phyloP scores from a whole-genome alignment of 1,140 invertebrate genomes.

The Heliconius congener region DNA sequence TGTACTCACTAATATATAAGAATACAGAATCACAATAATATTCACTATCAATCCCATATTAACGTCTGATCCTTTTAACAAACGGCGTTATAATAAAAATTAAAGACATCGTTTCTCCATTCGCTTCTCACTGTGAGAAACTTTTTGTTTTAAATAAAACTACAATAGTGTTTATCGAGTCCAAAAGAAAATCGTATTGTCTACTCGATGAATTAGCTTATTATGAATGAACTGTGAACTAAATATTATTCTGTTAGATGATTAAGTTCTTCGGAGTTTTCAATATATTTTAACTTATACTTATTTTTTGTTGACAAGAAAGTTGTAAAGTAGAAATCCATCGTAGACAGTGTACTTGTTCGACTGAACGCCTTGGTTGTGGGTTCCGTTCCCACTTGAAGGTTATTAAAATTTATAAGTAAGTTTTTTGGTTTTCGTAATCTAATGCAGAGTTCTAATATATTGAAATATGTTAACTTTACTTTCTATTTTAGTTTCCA shows the following conservation, averaged over 20 bases:
- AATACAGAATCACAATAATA: not conserved
- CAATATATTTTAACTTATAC: too few relatives aligned
- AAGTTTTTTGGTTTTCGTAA: too few relatives aligned
- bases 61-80: constrained; percentile 2
- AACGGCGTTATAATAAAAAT: not conserved
- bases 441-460: too few relatives aligned
- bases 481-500: too few relatives aligned
- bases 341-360: too few relatives aligned
- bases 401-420: too few relatives aligned
- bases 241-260: not conserved
- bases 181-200: not conserved
- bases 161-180: constrained; percentile 27
- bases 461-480: too few relatives aligned
- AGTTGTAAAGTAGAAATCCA: too few relatives aligned
- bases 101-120: constrained; percentile 20
- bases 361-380: too few relatives aligned
- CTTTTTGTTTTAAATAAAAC: constrained; percentile 36
- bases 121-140: constrained; percentile 38
- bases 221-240: constrained; percentile 5
- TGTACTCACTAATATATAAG: constrained; percentile 5
- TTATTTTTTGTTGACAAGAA: too few relatives aligned
- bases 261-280: not conserved
- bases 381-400: too few relatives aligned
- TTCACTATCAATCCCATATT: constrained; percentile 5
- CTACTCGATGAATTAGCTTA: not conserved